Conservation (phyloP, 2,797 vertebrate genomes). For the Sarcoramphus papa region DNA sequence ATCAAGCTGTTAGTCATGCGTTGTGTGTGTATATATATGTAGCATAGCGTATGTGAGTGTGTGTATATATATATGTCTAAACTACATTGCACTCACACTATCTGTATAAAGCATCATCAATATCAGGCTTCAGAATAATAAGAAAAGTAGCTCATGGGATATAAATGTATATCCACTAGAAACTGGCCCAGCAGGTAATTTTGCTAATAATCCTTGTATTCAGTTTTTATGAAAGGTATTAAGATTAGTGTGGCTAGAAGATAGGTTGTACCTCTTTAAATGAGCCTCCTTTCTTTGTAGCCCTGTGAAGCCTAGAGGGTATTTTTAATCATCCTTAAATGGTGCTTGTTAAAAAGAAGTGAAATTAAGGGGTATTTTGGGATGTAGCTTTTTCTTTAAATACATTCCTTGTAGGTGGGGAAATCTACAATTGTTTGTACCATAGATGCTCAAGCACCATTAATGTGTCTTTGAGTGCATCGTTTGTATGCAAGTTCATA, state of each 20-base stretch:
- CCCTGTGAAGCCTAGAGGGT: neutral
- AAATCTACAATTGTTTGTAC: neutral
- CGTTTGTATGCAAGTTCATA: neutral
- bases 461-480: neutral
- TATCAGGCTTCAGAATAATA: neutral
- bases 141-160: neutral
- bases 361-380: conserved; percentile 39
- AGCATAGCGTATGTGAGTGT: neutral
- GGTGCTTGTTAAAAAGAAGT: conserved; percentile 21
- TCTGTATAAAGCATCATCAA: neutral
- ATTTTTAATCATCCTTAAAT: conserved; percentile 41
- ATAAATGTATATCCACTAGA: neutral
- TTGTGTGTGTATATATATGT: neutral
- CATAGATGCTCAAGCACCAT: neutral
- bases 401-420: conserved; percentile 1
- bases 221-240: neutral
- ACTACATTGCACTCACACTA: neutral
- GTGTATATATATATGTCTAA: neutral
- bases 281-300: neutral
- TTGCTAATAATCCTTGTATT: neutral
- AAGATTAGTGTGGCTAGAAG: neutral
- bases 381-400: conserved; percentile 31
- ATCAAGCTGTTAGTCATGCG: neutral
- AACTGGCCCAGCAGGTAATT: neutral
- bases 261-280: conserved; percentile 1